Conservation (phyloP, 2,113 vertebrate species). For the Ciconia boyciana region DNA sequence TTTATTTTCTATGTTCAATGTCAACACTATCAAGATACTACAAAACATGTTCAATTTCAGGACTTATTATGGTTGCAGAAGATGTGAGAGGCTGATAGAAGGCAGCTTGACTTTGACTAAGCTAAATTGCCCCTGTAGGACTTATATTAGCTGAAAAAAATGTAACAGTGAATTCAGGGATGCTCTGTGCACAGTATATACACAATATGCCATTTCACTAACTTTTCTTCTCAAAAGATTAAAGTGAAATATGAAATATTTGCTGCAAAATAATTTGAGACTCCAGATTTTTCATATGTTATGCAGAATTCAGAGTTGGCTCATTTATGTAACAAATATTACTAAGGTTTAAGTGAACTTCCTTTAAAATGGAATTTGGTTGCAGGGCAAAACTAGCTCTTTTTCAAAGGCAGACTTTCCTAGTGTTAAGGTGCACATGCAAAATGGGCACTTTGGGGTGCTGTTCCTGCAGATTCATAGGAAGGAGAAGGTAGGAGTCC, state of each 20-base stretch:
- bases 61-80: conserved; percentile 4
- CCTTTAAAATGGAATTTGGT: neutral
- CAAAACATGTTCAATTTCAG: neutral
- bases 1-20: conserved; percentile 50
- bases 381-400: neutral
- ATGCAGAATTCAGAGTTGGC: neutral
- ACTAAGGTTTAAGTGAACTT: neutral
- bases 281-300: neutral
- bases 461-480: neutral
- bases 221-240: neutral
- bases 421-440: neutral
- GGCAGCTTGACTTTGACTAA: conserved; percentile 46
- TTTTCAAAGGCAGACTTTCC: neutral
- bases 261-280: neutral
- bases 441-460: neutral
- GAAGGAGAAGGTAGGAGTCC: neutral
- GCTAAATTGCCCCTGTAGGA: neutral
- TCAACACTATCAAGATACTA: neutral
- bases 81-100: conserved; percentile 26
- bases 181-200: neutral
- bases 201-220: neutral
- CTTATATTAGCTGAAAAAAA: neutral
- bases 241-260: neutral
- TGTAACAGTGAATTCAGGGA: neutral
- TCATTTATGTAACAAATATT: neutral